These are phyloP conservation scores for Grammomys surdaster DNA, from an alignment of 2,113 vertebrate species.

Conservation along the genomic window DNA sequence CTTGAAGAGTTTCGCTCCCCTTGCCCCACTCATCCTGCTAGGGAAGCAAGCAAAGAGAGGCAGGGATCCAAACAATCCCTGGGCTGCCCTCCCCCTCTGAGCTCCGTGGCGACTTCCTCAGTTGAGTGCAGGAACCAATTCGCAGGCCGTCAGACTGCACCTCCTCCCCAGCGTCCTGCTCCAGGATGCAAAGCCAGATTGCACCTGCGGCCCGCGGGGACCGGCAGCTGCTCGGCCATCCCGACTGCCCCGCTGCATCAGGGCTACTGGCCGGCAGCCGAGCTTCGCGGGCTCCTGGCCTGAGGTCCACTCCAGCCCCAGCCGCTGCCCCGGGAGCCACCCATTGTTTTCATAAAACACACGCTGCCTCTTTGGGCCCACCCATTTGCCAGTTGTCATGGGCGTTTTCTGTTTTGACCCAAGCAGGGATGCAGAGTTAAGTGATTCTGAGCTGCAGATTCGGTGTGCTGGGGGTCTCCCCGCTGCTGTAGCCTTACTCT, in stretches of 20 bases:
- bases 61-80: neutral
- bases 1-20: neutral
- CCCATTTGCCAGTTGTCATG: conserved; percentile 25
- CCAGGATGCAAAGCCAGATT: neutral
- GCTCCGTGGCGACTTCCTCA: fast-evolving
- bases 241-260: neutral
- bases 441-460: neutral
- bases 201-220: neutral
- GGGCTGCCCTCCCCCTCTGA: neutral
- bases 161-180: neutral
- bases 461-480: neutral
- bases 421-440: neutral
- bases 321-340: neutral
- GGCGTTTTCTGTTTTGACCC: conserved; percentile 44
- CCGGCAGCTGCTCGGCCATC: neutral
- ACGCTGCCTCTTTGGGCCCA: neutral
- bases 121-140: neutral
- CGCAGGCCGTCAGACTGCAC: neutral
- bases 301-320: too few species aligned
- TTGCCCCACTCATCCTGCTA: neutral
- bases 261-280: neutral
- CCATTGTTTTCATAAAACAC: conserved; percentile 41
- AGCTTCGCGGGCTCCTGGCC: neutral
- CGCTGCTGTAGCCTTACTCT: neutral
- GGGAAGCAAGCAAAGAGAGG: neutral